Base-by-base conservation (phyloP, 1,140 invertebrate species). In the Acromyrmex echinatior region DNA sequence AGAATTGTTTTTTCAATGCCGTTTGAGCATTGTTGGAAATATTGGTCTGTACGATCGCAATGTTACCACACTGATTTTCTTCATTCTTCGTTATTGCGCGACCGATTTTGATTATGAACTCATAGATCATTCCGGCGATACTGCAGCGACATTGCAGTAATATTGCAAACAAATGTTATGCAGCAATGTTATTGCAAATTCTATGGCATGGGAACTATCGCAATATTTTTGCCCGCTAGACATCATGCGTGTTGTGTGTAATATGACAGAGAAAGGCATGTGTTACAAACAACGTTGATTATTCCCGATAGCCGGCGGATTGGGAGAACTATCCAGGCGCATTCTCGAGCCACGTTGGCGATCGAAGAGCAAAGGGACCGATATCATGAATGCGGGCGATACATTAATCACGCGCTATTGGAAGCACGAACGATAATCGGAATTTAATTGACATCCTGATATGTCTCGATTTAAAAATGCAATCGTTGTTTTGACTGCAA, bases 361-460 rank as follows among this genome's bases (percentile, higher is more conserved):
- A 80, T 70, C 21, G 66, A 73, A 45, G 79, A 82, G 70, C 80
- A 76, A 84, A 84, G 58, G 39, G 80, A 82, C 53, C 18, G 80
- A 76, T 84, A 84, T 51, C 68, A 39, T 49, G 53, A 18, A 82
- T 76, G 70, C 80, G 80, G 80, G 80, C 56, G 70, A 84, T 84
- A 84, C 56, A 84, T 84, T 74, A 84, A 84, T 84, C 58, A 84
- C 56, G 70, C 80, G 25, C 56, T 14, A 76, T 84, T 62, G 80
- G 79, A 58, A 73, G 56, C 25, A 4, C 70, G 80, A 18, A 12
- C 28, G 56, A 62, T 84, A 84, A 84, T 84, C 70, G 25, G 25
- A 39, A 56, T 84, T 84, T 84, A 84, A 84, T 84, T 84, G 80
- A 84, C 80, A 76, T 25, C 18, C 80, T 45, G 70, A 76, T 84